Evolutionary conservation across 2,797 vertebrate genomes (phyloP).

Genomic region (Calcarius lapponicus): DNA sequence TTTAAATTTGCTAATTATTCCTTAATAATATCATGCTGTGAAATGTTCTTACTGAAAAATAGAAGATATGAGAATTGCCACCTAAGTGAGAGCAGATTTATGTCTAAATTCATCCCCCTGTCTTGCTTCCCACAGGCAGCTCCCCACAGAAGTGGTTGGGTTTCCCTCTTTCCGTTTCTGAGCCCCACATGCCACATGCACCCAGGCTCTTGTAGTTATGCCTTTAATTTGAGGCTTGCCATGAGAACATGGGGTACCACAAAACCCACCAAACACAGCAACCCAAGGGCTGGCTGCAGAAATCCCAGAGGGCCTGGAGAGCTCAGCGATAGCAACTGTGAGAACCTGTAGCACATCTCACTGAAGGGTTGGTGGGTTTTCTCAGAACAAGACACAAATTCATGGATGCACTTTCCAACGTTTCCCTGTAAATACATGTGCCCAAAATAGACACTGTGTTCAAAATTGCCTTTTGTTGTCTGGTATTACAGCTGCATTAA

Average conservation of each 20-base stretch:
- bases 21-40: not conserved
- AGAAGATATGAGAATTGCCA: not conserved
- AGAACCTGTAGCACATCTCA: not conserved
- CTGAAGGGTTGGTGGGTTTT: not conserved
- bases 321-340: not conserved
- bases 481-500: not conserved
- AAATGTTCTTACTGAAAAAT: not conserved
- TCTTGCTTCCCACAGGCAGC: constrained; percentile 1
- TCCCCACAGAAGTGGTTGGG: not conserved
- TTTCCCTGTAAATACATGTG: not conserved
- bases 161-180: not conserved
- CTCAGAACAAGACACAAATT: not conserved
- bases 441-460: not conserved
- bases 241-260: not conserved
- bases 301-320: not conserved
- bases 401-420: not conserved
- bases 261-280: not conserved
- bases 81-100: constrained; percentile 12
- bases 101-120: not conserved
- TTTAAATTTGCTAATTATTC: not conserved
- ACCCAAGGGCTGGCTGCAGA: not conserved
- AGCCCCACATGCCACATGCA: not conserved
- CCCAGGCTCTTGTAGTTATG: not conserved
- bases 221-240: not conserved
- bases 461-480: not conserved